These are phyloP conservation scores for Lethenteron camtschaticum DNA, from an alignment of 2,113 vertebrate genomes.

Conservation along the genomic window DNA sequence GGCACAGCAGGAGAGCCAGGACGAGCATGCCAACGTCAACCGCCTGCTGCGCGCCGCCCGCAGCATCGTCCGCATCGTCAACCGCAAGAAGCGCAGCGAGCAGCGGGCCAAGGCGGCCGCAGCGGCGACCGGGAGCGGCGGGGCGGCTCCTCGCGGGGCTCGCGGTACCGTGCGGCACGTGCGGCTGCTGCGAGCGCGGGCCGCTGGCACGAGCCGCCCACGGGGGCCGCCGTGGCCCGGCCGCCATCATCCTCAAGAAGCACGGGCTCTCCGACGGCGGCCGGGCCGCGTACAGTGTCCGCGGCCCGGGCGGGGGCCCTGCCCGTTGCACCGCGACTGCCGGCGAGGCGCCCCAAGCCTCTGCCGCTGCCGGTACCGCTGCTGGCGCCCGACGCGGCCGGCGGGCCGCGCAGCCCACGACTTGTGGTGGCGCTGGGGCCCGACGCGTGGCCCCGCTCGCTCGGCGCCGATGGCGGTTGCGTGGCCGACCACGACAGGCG, in stretches of 20 bases:
- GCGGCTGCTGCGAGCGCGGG: neutral
- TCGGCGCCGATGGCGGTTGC: neutral
- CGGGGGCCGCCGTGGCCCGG: too few relatives aligned
- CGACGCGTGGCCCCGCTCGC: too few relatives aligned
- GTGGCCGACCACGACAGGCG: neutral
- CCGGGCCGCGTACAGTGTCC: neutral
- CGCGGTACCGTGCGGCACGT: neutral
- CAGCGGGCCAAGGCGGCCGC: neutral
- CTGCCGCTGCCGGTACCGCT: too few relatives aligned
- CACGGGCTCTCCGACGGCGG: too few relatives aligned
- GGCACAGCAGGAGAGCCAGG: neutral
- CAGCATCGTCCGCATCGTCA: neutral
- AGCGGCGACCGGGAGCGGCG: too few relatives aligned
- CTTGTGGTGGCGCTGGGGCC: too few relatives aligned
- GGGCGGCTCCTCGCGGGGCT: neutral
- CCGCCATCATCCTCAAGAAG: too few relatives aligned
- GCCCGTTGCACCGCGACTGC: neutral
- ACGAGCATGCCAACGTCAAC: neutral
- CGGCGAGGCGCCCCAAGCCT: too few relatives aligned
- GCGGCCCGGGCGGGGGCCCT: neutral
- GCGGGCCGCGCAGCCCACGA: neutral
- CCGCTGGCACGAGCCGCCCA: too few relatives aligned
- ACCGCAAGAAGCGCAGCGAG: neutral
- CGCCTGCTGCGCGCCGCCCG: constrained; percentile 3
- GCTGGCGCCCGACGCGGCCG: neutral